Evolutionary conservation across 2,888 invertebrate genomes (phyloP), one percentile per base, ranked within the genome.

Genomic region (Scaptomyza reducta): DNA sequence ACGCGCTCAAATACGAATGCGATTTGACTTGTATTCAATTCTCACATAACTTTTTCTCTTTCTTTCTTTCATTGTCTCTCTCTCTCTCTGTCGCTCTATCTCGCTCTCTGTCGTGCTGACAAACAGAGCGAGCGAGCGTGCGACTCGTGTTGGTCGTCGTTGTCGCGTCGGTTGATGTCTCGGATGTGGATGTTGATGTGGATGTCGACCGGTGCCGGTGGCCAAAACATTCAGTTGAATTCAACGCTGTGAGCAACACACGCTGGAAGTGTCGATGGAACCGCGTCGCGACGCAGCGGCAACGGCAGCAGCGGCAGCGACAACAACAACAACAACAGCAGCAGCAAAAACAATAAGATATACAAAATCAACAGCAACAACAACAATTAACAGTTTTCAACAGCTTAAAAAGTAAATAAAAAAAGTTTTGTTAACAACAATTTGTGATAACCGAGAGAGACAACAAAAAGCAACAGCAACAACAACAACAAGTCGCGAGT

Each of bases 171-270:
- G 74, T 77, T 68, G 55, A 55, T 49, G 78, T 77, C 74, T 77
- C 65, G 77, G 66, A 72, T 86, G 87, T 70, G 74, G 31, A 31
- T 31, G 31, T 31, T 31, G 66, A 66, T 63, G 75, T 63, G 73
- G 69, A 70, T 65, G 82, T 71, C 74, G 74, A 79, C 77, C 76
- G 84, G 66, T 70, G 86, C 88, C 83, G 88, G 87, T 79, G 83
- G 77, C 66, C 63, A 70, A 70, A 79, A 72, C 88, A 84, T 86
- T 84, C 83, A 77, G 70, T 79, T 69, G 77, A 79, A 70, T 56
- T 69, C 79, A 79, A 86, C 79, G 83, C 86, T 84, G 70, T 73
- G 80, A 88, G 83, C 67, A 79, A 80, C 81, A 71, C 79, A 71
- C 77, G 74, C 61, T 74, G 77, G 77, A 67, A 74, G 74, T 63